These are phyloP conservation scores for Carcharodon carcharias DNA, from an alignment of 2,797 vertebrate genomes.

Conservation along the genomic window DNA sequence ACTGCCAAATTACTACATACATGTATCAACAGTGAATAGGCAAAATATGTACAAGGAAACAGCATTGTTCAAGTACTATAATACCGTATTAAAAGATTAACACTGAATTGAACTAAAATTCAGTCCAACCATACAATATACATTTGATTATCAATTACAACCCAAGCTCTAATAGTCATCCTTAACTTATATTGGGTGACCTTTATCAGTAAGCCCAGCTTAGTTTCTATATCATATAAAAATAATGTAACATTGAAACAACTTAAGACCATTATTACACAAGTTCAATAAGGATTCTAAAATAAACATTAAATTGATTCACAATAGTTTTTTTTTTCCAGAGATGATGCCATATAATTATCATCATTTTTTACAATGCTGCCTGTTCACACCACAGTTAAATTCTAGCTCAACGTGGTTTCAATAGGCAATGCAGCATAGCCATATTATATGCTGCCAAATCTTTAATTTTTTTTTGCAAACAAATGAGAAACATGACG, in stretches of 20 bases:
- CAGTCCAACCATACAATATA: conserved; percentile 75
- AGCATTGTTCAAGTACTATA: conserved; percentile 84
- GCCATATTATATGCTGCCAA: conserved; percentile 52
- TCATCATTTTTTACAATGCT: conserved; percentile 43
- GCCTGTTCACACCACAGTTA: conserved; percentile 47
- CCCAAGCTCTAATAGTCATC: conserved; percentile 66
- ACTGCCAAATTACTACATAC: conserved; percentile 76
- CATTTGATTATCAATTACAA: conserved; percentile 69
- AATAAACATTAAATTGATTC: conserved; percentile 93
- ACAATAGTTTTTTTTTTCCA: conserved; percentile 62
- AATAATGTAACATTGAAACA: conserved; percentile 95
- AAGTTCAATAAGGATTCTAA: conserved; percentile 88
- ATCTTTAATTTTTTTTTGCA: conserved; percentile 26
- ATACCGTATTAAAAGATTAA: conserved; percentile 89
- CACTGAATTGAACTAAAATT: conserved; percentile 76
- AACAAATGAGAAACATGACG: conserved; percentile 22
- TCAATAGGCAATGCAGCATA: conserved; percentile 64
- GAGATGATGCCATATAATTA: conserved; percentile 59
- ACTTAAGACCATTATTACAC: conserved; percentile 83
- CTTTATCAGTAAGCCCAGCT: conserved; percentile 67
- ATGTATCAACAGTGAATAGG: conserved; percentile 94
- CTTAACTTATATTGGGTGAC: conserved; percentile 70
- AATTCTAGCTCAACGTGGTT: conserved; percentile 52
- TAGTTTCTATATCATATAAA: conserved; percentile 81
- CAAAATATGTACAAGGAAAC: conserved; percentile 91